phyloP scores from a whole-genome alignment of 1,140 invertebrate species.

The Caenorhabditis inopinata region DNA sequence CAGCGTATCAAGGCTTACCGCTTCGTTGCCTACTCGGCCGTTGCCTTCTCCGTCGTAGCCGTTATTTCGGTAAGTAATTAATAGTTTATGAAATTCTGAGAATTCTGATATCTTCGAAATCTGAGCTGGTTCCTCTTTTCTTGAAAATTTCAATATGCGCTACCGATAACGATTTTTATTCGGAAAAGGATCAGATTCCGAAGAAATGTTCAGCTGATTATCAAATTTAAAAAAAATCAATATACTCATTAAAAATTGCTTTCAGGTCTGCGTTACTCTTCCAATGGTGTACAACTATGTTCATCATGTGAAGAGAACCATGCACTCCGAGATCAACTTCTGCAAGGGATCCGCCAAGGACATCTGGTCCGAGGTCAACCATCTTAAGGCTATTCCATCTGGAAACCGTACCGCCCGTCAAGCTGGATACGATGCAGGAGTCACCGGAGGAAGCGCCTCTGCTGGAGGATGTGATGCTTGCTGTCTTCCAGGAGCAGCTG shows the following conservation, averaged over 20 bases:
- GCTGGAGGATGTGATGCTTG: constrained; percentile 47
- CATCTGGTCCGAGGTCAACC: constrained; percentile 51
- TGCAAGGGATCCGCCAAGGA: constrained; percentile 50
- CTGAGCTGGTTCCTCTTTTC: not conserved
- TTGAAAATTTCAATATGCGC: too few relatives aligned
- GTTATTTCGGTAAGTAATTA: constrained; percentile 38
- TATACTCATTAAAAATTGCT: not conserved
- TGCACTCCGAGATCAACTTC: not conserved
- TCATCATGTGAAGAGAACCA: not conserved
- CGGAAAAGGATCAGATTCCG: too few relatives aligned
- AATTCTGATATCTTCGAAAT: too few relatives aligned
- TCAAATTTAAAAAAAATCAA: too few relatives aligned
- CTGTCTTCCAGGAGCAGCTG: constrained; percentile 49
- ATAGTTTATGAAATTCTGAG: not conserved
- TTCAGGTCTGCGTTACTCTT: constrained; percentile 36
- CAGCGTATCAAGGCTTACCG: constrained; percentile 36
- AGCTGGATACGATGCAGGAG: constrained; percentile 50
- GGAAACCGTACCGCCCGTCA: constrained; percentile 52
- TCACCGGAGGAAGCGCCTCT: constrained; percentile 32
- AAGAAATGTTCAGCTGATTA: too few relatives aligned
- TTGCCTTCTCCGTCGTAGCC: constrained; percentile 44
- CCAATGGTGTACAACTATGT: constrained; percentile 48
- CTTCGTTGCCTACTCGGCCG: constrained; percentile 44
- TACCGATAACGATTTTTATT: too few relatives aligned
- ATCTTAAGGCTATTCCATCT: constrained; percentile 44